Conservation (phyloP, 2,888 invertebrate genomes). For the Crossocerus cetratus region DNA sequence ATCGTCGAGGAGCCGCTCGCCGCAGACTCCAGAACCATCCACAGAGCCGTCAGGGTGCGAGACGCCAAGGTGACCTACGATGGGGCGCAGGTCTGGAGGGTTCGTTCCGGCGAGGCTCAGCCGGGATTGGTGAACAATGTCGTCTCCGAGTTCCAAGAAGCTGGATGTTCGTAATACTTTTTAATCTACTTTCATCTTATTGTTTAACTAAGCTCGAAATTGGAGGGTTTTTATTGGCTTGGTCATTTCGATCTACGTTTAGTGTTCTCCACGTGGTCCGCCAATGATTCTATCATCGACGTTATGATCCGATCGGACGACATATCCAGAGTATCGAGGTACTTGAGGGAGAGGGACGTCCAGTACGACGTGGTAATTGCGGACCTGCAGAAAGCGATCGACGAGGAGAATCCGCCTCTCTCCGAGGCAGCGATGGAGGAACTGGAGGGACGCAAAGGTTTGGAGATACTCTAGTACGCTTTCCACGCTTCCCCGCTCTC, state of each 20-base stretch:
- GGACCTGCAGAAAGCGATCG: conserved; percentile 87
- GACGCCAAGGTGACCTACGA: conserved; percentile 81
- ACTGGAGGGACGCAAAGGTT: conserved; percentile 82
- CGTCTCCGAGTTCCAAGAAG: conserved; percentile 78
- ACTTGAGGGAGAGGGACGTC: conserved; percentile 82
- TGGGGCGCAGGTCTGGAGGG: conserved; percentile 88
- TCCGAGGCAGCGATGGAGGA: conserved; percentile 82
- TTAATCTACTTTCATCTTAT: conserved; percentile 2
- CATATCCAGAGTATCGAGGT: conserved; percentile 81
- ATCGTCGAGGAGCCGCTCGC: conserved; percentile 47
- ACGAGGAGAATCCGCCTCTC: conserved; percentile 85
- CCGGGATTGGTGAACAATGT: conserved; percentile 76
- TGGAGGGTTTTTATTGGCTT: too few relatives aligned
- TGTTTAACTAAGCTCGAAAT: background rate
- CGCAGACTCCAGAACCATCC: conserved; percentile 28
- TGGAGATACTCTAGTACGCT: conserved; percentile 19
- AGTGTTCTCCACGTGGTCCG: conserved; percentile 81
- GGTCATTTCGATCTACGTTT: too few relatives aligned
- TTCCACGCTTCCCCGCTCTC: conserved; percentile 8
- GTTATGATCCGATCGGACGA: conserved; percentile 84
- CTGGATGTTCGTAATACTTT: conserved; percentile 77
- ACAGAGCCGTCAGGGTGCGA: conserved; percentile 57
- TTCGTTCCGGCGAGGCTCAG: conserved; percentile 79
- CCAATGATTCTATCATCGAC: conserved; percentile 82
- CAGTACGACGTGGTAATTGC: conserved; percentile 85